Conservation (phyloP, 2,797 vertebrate genomes). For the Cetoscarus ocellatus region DNA sequence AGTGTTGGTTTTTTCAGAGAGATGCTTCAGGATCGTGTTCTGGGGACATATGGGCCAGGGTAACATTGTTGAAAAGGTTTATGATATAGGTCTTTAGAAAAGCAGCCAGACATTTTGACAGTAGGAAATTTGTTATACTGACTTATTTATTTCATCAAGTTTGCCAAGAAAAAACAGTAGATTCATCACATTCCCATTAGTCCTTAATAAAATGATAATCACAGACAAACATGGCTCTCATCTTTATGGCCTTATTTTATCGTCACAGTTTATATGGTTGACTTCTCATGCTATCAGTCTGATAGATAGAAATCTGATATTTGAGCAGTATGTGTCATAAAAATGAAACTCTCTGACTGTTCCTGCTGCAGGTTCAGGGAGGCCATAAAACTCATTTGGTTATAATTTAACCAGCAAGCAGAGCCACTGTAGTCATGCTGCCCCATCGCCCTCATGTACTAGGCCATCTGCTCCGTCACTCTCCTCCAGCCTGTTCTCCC, state of each 20-base stretch:
- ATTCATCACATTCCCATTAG: not conserved
- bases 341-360: slow-evolving; percentile 33
- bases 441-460: slow-evolving; percentile 27
- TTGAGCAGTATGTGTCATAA: slow-evolving; percentile 16
- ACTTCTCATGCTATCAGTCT: not conserved
- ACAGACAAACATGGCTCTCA: not conserved
- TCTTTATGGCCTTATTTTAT: not conserved
- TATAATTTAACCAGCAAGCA: slow-evolving; percentile 66
- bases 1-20: no score
- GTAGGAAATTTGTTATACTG: not conserved
- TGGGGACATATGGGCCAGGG: no score
- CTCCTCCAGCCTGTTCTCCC: not conserved
- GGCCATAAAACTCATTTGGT: slow-evolving; percentile 48
- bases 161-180: not conserved
- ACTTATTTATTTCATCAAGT: not conserved
- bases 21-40: no score
- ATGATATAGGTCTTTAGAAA: no score
- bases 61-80: no score
- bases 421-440: slow-evolving; percentile 33
- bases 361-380: slow-evolving; percentile 21
- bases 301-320: not conserved
- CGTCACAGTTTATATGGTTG: slow-evolving; percentile 3
- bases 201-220: not conserved
- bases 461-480: slow-evolving; percentile 66
- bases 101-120: not conserved